phyloP scores from a whole-genome alignment of 2,888 invertebrate genomes.

The Malachius bipustulatus region DNA sequence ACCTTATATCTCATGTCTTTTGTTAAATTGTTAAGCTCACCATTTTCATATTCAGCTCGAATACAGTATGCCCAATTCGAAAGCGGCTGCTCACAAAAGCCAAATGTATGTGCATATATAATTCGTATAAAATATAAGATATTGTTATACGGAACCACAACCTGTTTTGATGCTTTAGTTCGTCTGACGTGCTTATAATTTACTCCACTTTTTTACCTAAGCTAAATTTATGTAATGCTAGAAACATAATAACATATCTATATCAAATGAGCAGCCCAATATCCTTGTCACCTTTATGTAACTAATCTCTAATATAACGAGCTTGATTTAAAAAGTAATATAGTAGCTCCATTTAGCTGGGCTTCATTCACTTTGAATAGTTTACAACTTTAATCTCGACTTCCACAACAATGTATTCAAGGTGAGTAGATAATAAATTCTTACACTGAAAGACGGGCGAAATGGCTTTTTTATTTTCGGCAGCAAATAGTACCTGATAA shows the following conservation, averaged over 20 bases:
- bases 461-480: too few relatives aligned
- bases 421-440: too few relatives aligned
- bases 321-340: not conserved
- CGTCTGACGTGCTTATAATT: constrained; percentile 20
- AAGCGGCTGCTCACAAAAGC: constrained; percentile 30
- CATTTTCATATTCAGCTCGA: constrained; percentile 27
- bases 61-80: constrained; percentile 26
- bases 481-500: too few relatives aligned
- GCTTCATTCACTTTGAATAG: not conserved
- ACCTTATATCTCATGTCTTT: constrained; percentile 18
- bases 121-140: constrained; percentile 31
- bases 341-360: not conserved
- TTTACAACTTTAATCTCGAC: constrained; percentile 3
- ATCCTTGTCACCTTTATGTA: constrained; percentile 1
- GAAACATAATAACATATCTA: constrained; percentile 2
- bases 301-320: constrained; percentile 1
- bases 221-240: constrained; percentile 2
- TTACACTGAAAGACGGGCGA: too few relatives aligned
- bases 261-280: not conserved
- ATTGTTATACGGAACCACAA: constrained; percentile 27
- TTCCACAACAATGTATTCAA: too few relatives aligned
- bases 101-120: constrained; percentile 31
- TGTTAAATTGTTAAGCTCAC: constrained; percentile 20
- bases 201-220: not conserved
- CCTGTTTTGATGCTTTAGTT: constrained; percentile 27